Conservation (phyloP, 2,888 invertebrate genomes). For the Zootermopsis nevadensis region DNA sequence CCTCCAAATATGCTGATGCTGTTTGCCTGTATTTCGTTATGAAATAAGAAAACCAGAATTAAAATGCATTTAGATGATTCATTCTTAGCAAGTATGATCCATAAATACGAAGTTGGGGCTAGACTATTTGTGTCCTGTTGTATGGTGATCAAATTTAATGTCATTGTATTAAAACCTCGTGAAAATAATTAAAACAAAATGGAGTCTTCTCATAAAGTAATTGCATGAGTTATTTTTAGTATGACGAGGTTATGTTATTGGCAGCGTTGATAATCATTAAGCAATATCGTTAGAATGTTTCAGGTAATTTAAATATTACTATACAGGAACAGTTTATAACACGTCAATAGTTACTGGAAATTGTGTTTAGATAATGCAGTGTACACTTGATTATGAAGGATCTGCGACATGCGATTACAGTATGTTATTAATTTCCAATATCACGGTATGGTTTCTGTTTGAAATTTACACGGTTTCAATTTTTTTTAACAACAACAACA, state of each 20-base stretch:
- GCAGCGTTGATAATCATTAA: neutral
- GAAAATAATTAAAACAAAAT: neutral
- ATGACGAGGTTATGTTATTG: neutral
- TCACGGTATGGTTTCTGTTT: neutral
- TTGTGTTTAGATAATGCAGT: conserved; percentile 7
- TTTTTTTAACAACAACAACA: too few relatives aligned
- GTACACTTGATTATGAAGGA: neutral
- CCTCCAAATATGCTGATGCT: too few relatives aligned
- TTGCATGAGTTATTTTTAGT: neutral
- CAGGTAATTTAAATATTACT: neutral
- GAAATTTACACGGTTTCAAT: neutral
- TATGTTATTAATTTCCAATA: neutral
- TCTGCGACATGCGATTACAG: neutral
- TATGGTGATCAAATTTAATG: neutral
- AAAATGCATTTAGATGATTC: too few relatives aligned
- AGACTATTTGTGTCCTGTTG: too few relatives aligned
- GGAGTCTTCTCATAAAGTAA: neutral
- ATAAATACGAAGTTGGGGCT: too few relatives aligned
- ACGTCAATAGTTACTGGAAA: conserved; percentile 10
- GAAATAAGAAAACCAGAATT: too few relatives aligned
- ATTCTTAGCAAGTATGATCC: too few relatives aligned
- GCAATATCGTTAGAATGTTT: neutral
- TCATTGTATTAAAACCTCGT: neutral
- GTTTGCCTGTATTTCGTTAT: too few relatives aligned
- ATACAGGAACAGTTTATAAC: neutral